Conservation (phyloP, 2,797 vertebrate species). For the Leuciscus waleckii region DNA sequence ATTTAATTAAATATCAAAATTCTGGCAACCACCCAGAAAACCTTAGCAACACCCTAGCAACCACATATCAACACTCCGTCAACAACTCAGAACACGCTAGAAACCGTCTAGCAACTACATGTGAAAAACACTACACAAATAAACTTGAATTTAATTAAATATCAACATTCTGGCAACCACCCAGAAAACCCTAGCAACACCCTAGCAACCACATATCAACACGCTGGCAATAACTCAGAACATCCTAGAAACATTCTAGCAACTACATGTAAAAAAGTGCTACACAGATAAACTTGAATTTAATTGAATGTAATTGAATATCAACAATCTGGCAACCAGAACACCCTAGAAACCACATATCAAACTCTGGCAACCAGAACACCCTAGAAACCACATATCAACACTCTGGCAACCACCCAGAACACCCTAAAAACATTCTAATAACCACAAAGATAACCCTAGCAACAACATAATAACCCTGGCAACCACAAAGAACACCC, state of each 20-base stretch:
- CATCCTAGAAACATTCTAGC: not conserved
- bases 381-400: not conserved
- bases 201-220: too few species aligned
- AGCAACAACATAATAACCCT: not conserved
- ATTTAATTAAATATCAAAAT: not conserved
- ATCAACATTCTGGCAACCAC: too few species aligned
- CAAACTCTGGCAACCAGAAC: not conserved
- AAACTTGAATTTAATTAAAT: too few species aligned
- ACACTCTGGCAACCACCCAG: not conserved
- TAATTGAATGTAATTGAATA: not conserved
- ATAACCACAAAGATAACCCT: not conserved
- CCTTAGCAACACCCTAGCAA: too few species aligned
- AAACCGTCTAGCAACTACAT: too few species aligned
- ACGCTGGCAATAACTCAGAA: not conserved
- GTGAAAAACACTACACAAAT: too few species aligned
- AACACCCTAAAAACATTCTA: not conserved
- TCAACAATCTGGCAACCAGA: not conserved
- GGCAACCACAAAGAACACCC: not conserved
- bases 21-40: not conserved
- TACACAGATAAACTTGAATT: too few species aligned
- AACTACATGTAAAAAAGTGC: not conserved
- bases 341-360: not conserved
- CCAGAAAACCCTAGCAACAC: too few species aligned
- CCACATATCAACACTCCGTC: too few species aligned
- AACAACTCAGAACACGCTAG: too few species aligned